Base-by-base conservation (phyloP, 2,888 invertebrate species). In the Megalurothrips usitatus region DNA sequence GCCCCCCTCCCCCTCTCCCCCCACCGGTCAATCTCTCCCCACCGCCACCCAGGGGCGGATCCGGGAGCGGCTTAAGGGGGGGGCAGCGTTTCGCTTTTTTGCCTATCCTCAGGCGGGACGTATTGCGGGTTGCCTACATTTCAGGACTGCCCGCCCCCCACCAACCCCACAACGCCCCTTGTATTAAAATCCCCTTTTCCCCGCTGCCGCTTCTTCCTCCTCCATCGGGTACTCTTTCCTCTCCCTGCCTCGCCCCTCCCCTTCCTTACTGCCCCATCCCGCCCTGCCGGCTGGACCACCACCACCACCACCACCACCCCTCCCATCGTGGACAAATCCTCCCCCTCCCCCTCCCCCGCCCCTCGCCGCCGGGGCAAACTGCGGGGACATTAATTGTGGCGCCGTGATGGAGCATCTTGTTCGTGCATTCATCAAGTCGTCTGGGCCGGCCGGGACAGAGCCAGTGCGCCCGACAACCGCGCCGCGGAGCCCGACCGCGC, bases 351-450 rank as follows among this genome's bases (percentile, higher is more conserved):
- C 52, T 10, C 52, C 52, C 52, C 52, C 52, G 6, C 52, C 58
- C 58, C 58, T 0, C 17, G 26, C 12, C 26, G 6, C 19, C 26
- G 26, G 68, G 68, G 23, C 68, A 75, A 75, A 75, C 23, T 26
- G 23, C 68, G 2, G 26, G 26, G 68, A 26, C 68, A 75, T 75
- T 75, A 75, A 75, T 75, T 75, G 68, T 12, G 68, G 68, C 68
- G 26, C 23, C 68, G 68, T 75, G 68, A 75, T 75, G 68, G 68
- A 75, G 68, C 68, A 75, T 75, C 68, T 75, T 75, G 68, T 26
- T 26, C 26, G 23, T 26, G 68, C 68, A 75, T 75, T 75, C 68
- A 75, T 75, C 68, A 75, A 26, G 68, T 26, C 23, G 14, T 0
- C 58, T 19, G 58, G 34, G 34, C 34, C 6, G 34, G 58, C n/a